Evolutionary conservation across 1,140 invertebrate species (phyloP).

Genomic region (Chironomus striatipennis): DNA sequence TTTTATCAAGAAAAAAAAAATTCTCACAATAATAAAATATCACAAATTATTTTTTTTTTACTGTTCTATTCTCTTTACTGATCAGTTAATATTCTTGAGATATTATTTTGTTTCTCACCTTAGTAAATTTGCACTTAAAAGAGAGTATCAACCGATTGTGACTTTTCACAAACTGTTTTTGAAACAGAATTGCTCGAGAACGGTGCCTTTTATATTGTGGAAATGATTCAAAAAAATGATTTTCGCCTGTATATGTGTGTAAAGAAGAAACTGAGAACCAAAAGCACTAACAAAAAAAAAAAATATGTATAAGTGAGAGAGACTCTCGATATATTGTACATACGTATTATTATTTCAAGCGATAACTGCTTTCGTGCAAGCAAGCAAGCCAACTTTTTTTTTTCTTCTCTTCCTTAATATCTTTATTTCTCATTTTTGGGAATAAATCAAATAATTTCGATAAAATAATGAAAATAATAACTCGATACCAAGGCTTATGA

Average conservation of each 20-base stretch:
- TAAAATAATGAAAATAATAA: too few species aligned
- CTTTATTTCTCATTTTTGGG: not conserved
- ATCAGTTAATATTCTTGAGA: not conserved
- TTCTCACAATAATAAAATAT: not conserved
- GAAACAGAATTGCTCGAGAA: constrained; percentile 17
- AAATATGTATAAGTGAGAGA: not conserved
- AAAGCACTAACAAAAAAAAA: not conserved
- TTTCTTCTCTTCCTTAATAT: not conserved
- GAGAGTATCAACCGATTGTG: constrained; percentile 9
- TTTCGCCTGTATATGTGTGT: constrained; percentile 5
- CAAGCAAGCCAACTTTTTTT: not conserved
- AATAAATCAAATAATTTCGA: not conserved
- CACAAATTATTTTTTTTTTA: too few species aligned
- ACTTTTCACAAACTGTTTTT: constrained; percentile 21
- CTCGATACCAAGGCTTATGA: not conserved
- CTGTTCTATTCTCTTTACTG: not conserved
- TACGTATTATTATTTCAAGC: not conserved
- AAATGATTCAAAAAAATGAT: constrained; percentile 6
- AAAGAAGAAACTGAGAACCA: not conserved
- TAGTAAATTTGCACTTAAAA: constrained; percentile 2
- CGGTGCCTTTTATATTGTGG: constrained; percentile 18
- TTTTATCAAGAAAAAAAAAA: not conserved
- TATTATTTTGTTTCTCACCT: constrained; percentile 4
- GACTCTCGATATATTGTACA: not conserved
- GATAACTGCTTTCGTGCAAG: not conserved